Percentiles rank a stretch among this genome's conserved stretches.
Evolutionary conservation across 1,140 invertebrate genomes (phyloP).

Genomic region (Amyelois transitella): DNA sequence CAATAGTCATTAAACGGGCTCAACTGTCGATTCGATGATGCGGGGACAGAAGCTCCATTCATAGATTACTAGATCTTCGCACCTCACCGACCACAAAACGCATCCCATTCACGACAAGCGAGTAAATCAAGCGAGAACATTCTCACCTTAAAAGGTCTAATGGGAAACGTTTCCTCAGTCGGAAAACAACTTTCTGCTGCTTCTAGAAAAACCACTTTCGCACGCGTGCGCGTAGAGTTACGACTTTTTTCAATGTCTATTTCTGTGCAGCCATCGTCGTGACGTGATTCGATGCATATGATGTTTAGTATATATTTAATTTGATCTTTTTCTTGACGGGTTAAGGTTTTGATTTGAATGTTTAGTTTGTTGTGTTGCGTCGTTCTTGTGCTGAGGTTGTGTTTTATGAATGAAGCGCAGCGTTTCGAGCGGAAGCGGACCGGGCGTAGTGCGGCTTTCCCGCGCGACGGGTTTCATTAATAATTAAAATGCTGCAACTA

Average conservation of each 20-base stretch:
- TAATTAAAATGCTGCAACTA: slow-evolving; percentile 67
- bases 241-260: slow-evolving; percentile 64
- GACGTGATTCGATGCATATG: slow-evolving; percentile 18
- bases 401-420: slow-evolving; percentile 72
- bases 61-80: slow-evolving; percentile 64
- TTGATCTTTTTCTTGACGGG: slow-evolving; percentile 14
- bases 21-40: neutral
- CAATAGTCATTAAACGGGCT: neutral
- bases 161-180: slow-evolving; percentile 42
- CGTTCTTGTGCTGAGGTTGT: slow-evolving; percentile 22
- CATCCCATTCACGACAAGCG: slow-evolving; percentile 67
- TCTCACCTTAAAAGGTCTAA: slow-evolving; percentile 41
- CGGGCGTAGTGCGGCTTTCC: slow-evolving; percentile 68
- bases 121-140: slow-evolving; percentile 63
- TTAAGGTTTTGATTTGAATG: slow-evolving; percentile 32
- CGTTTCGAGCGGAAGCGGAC: slow-evolving; percentile 65
- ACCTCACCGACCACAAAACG: slow-evolving; percentile 59
- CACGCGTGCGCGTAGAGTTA: slow-evolving; percentile 43
- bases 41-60: slow-evolving; percentile 40
- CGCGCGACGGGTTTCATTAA: slow-evolving; percentile 70
- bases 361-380: slow-evolving; percentile 21
- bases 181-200: slow-evolving; percentile 64
- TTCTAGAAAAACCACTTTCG: slow-evolving; percentile 61
- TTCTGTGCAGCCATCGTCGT: slow-evolving; percentile 34
- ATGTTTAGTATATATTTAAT: slow-evolving; percentile 9